Conservation (phyloP, 2,113 vertebrate species). For the Trogon melanurus region DNA sequence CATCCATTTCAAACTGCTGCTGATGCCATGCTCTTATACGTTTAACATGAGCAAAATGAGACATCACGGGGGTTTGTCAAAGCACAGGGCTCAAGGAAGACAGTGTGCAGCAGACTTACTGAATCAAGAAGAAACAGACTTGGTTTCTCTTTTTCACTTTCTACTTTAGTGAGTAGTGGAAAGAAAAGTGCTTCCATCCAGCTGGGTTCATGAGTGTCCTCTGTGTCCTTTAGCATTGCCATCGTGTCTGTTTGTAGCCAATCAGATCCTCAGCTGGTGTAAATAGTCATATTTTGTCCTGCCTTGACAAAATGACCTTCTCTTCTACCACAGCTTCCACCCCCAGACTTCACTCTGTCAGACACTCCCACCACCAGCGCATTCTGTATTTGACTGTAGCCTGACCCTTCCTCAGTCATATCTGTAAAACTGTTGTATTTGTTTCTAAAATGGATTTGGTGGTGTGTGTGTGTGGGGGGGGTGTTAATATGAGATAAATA, state of each 20-base stretch:
- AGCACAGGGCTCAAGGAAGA: background rate
- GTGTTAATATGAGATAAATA: background rate
- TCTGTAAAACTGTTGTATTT: background rate
- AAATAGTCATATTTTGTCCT: background rate
- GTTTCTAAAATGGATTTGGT: background rate
- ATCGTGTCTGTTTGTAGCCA: background rate
- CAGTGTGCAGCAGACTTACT: background rate
- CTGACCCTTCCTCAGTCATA: background rate
- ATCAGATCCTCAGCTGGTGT: background rate
- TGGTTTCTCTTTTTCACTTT: slow-evolving; percentile 27
- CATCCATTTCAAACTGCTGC: background rate
- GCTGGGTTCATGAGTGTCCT: background rate
- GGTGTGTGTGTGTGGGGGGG: background rate
- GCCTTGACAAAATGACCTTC: slow-evolving; percentile 9
- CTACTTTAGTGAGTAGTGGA: background rate
- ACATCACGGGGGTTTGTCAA: background rate
- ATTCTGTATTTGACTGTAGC: background rate
- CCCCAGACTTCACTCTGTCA: background rate
- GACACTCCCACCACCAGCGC: background rate
- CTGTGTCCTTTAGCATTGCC: background rate
- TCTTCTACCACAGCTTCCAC: slow-evolving; percentile 2
- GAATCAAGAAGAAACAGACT: background rate
- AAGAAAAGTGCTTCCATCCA: slow-evolving; percentile 18
- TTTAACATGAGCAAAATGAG: background rate
- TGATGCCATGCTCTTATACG: background rate